Conservation (phyloP, 1,140 invertebrate genomes). For the Drosophila kurseongensis region DNA sequence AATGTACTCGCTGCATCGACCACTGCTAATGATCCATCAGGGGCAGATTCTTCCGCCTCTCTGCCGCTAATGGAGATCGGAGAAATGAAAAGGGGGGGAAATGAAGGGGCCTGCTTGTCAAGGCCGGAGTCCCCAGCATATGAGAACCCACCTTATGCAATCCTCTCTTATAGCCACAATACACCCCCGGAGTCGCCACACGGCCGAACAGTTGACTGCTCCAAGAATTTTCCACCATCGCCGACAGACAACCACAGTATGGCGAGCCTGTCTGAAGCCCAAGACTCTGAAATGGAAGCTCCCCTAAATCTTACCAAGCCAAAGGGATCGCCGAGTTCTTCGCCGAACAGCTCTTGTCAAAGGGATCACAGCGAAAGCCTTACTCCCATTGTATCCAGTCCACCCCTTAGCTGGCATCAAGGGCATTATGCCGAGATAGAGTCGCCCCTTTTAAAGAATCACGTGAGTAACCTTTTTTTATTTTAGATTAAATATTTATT, state of each 20-base stretch:
- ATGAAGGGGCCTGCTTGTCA: slow-evolving; percentile 20
- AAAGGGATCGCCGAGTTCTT: slow-evolving; percentile 86
- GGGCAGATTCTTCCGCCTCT: slow-evolving; percentile 3
- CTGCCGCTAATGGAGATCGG: slow-evolving; percentile 18
- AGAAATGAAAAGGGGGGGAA: slow-evolving; percentile 10
- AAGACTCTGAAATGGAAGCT: slow-evolving; percentile 87
- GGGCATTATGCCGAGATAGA: slow-evolving; percentile 58
- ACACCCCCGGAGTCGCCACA: slow-evolving; percentile 84
- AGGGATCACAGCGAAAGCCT: slow-evolving; percentile 44
- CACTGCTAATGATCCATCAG: slow-evolving; percentile 6
- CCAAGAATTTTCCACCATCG: slow-evolving; percentile 39
- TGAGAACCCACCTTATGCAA: slow-evolving; percentile 12
- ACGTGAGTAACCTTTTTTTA: slow-evolving; percentile 35
- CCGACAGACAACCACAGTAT: slow-evolving; percentile 59
- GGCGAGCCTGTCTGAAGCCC: slow-evolving; percentile 29
- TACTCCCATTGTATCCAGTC: slow-evolving; percentile 67
- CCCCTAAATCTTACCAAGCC: slow-evolving; percentile 96
- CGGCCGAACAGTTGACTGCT: slow-evolving; percentile 31
- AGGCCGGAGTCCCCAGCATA: slow-evolving; percentile 33
- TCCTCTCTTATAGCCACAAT: slow-evolving; percentile 64
- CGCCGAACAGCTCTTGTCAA: slow-evolving; percentile 34
- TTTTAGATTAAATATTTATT: too few species aligned
- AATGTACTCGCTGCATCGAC: slow-evolving; percentile 19
- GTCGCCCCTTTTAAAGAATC: slow-evolving; percentile 47
- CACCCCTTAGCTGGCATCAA: slow-evolving; percentile 79